Base-by-base conservation (phyloP, 2,113 vertebrate species). In the Rynchops niger region DNA sequence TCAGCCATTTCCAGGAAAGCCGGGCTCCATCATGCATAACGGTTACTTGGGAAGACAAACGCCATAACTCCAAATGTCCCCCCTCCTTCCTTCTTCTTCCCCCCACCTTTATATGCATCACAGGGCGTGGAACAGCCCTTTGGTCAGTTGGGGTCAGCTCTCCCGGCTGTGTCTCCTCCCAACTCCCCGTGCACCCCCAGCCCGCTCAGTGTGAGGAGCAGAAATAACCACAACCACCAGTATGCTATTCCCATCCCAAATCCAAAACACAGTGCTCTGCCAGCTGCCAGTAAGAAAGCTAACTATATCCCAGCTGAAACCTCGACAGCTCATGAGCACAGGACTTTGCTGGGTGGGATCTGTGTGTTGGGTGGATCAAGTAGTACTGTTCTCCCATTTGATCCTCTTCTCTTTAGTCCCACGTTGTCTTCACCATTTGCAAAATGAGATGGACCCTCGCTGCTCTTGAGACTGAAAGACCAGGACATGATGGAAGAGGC, bases 371-470 rank as follows among this genome's bases (percentile, higher is more conserved):
- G 22, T 19, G 21, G 34, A 25, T 81, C 20, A 23, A 12, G 8
- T 40, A 56, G 32, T 20, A 11, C 2, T 8, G 11, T 76, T 80
- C 9, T 78, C 17, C 32, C 2, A 5, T 43, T 80, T 58, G 7
- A 17, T 61, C 6, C n/a, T 82, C 66, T 67, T 10, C 38, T 38
- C 25, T 67, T 26, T 36, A 7, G 43, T 53, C 55, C 43, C 17
- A 9, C 2, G 0, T 32, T 30, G 7, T 55, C n/a, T 66, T 71
- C 52, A 11, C 1, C 1, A 5, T 36, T 47, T 50, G 12, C 73
- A 85, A 69, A 79, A 58, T 3, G 26, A 82, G 73, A 40, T 10
- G 42, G 53, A 22, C 5, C 6, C 15, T 42, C 0, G 0, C 36
- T 61, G 43, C 19, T 59, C 38, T 66, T 22, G n/a, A 56, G 42